Base-by-base conservation (phyloP, 2,113 vertebrate genomes). In the Vicugna pacos region DNA sequence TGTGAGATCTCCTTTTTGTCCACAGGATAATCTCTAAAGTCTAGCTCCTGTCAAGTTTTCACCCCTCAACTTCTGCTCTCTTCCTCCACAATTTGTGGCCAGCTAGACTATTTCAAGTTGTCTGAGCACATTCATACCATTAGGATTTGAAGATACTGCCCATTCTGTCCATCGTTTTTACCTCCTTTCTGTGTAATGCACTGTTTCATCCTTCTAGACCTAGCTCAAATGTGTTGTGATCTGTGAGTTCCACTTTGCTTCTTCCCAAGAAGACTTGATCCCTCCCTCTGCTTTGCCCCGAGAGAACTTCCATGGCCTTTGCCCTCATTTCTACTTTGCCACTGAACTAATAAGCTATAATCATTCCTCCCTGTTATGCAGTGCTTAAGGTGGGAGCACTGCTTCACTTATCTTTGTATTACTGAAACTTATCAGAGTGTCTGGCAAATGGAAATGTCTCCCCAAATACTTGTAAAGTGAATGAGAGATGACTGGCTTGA, bases 261-360 rank as follows among this genome's bases (percentile, higher is more conserved):
- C 35, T 83, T 75, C 13, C 9, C 17, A 46, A 35, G 52, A 80
- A 84, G 22, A 87, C 82, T 10, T 9, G 8, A 86, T 87, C 8
- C 20, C 12, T 80, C 5, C 26, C 30, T 94, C 50, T 91, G 16
- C 20, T 35, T 1, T 94, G 24, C 17, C 80, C 56, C 72, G 48
- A 9, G 35, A n/a, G 3, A 69, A 35, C 2, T 60, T 81, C 16
- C 15, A n/a, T 48, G 46, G 5, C 6, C 35, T 92, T 95, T 91
- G 12, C 54, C 83, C 79, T 88, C 62, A 75, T 75, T 82, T 95
- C 69, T 81, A 32, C 60, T 92, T 85, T 62, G 72, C 15, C 30
- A 76, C 38, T 91, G 32, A 67, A 69, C 9, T 8, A 28, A 14
- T 69, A 80, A 65, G 5, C 38, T 88, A 7, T 38, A 84, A 87